Base-by-base conservation (phyloP, 2,888 invertebrate species). In the Mylabris sibirica region DNA sequence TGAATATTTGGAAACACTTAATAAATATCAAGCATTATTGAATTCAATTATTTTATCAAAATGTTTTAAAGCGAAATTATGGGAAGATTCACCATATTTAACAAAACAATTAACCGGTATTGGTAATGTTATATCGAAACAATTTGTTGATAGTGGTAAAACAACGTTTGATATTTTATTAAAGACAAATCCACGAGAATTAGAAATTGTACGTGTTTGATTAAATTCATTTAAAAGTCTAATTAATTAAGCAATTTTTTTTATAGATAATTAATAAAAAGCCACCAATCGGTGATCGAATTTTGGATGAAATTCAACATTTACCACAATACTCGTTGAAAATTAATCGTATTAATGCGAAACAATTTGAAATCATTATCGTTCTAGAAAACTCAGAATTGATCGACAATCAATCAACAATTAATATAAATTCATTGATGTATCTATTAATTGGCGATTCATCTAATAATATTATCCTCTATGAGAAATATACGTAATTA, bases 1-100 rank as follows among this genome's bases (percentile, higher is more conserved):
- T 20, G 87, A 88, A 68, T 90, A 89, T 80, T 82, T 90, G 59
- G 87, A 88, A 26, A 84, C 86, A 0, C 80, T 78, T 65, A 62
- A 71, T 1, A 76, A 79, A 26, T 80, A 85, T 82, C 83, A 84
- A 65, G 87, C 89, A 0, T 83, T 92, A 14, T 79, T 90, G 4
- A 90, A 89, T 82, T 84, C 92, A 0, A 82, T 90, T 24, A 84
- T 89, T 34, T 85, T 94, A 65, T 85, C 88, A 6, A 93, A 94
- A 85, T 92, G 93, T 78, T 86, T 93, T 71, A 78, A 85, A 34
- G 88, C 90, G 0, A 88, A 88, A 75, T 83, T 94, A 59, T 95
- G 95, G 94, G 93, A 93, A 79, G 90, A 93, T 81, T 92, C 93
- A 0, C 84, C 84, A 1, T 90, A 87, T 80, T 88, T 94, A 24